Conservation (phyloP, 2,113 vertebrate species). For the Seriola aureovittata region DNA sequence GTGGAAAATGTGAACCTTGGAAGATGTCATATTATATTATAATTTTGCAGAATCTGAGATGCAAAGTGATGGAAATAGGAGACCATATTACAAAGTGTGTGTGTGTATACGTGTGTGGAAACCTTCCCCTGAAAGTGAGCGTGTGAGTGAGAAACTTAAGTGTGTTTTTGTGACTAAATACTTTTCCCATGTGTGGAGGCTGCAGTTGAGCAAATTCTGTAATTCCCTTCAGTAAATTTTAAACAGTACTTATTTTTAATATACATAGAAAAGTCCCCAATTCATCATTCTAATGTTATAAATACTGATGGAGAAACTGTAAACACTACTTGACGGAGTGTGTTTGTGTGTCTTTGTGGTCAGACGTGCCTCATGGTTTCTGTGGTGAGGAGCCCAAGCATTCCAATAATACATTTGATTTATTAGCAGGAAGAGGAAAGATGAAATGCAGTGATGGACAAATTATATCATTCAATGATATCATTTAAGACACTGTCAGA, state of each 20-base stretch:
- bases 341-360: conserved; percentile 28
- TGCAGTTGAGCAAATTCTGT: not conserved
- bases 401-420: conserved; percentile 41
- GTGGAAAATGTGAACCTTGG: conserved; percentile 69
- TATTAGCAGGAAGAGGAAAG: conserved; percentile 8
- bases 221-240: not conserved
- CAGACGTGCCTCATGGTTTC: conserved; percentile 20
- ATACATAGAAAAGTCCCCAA: not conserved
- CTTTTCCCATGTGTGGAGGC: not conserved
- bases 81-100: not conserved
- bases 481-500: not conserved
- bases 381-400: conserved; percentile 15
- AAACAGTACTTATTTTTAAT: not conserved
- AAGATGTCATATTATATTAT: conserved; percentile 59
- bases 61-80: conserved; percentile 57
- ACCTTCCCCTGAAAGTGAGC: not conserved
- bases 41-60: conserved; percentile 55
- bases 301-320: not conserved
- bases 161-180: conserved; percentile 26
- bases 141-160: not conserved
- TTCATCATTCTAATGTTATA: not conserved
- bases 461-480: not conserved
- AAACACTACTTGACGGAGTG: not conserved
- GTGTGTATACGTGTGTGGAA: not conserved
- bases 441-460: not conserved